Conservation (phyloP, 2,888 invertebrate species). For the Acanthacorydalis orientalis region DNA sequence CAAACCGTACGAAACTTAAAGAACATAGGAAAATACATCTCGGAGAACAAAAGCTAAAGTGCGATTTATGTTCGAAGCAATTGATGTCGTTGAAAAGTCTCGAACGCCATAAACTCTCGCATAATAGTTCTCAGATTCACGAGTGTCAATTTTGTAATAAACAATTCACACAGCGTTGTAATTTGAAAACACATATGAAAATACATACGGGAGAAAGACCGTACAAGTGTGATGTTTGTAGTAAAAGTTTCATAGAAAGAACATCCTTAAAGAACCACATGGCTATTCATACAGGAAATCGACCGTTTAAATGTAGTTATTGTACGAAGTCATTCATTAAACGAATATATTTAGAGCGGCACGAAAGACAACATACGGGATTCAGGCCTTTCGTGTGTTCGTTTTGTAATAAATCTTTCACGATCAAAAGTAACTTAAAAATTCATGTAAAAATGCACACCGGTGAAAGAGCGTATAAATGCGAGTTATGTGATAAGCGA, state of each 20-base stretch:
- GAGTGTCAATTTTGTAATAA: neutral
- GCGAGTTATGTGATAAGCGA: slow-evolving; percentile 2
- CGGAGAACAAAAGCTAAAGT: neutral
- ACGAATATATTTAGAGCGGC: neutral
- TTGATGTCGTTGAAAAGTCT: neutral
- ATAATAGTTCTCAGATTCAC: neutral
- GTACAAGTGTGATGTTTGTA: neutral
- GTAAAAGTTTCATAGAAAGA: neutral
- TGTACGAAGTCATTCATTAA: slow-evolving; percentile 1
- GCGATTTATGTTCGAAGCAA: slow-evolving; percentile 3
- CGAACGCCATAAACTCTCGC: slow-evolving; percentile 1
- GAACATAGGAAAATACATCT: neutral
- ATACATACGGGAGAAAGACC: slow-evolving; percentile 2
- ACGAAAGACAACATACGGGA: neutral
- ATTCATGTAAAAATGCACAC: slow-evolving; percentile 3
- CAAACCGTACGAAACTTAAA: neutral
- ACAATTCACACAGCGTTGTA: neutral
- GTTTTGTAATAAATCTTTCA: slow-evolving; percentile 2
- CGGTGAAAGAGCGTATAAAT: slow-evolving; percentile 1
- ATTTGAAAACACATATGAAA: neutral
- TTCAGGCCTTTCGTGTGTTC: neutral
- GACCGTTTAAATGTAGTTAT: slow-evolving; percentile 1
- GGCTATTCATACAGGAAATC: neutral
- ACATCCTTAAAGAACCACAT: neutral
- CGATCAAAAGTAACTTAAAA: slow-evolving; percentile 3